A percentile compares a stretch with the other conserved stretches of the same genome.
Conservation (phyloP, 2,113 vertebrate genomes). For the Aphyosemion australe region DNA sequence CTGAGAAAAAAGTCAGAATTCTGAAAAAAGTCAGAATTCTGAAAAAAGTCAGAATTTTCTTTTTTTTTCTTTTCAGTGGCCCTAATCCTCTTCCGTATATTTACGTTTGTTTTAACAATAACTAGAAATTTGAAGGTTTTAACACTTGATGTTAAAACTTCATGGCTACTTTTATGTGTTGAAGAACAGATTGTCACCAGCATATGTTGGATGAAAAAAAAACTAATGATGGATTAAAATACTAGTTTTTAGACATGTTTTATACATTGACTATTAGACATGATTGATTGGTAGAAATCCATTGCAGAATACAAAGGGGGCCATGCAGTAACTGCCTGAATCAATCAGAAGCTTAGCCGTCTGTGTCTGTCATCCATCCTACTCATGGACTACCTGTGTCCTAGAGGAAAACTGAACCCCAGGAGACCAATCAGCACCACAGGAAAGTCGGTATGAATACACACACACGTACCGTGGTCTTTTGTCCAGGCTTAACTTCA, state of each 20-base stretch:
- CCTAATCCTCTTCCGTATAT: too few species aligned
- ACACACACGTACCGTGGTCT: neutral
- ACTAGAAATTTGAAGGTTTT: too few species aligned
- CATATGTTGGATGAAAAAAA: too few species aligned
- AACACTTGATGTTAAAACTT: too few species aligned
- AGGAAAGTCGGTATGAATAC: neutral
- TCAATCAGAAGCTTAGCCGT: neutral
- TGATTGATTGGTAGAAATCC: neutral
- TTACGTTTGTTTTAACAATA: too few species aligned
- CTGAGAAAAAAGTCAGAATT: too few species aligned
- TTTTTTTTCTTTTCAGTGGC: too few species aligned
- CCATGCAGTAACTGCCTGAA: neutral
- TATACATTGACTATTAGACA: neutral
- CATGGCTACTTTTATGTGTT: too few species aligned
- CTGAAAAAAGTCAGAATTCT: too few species aligned
- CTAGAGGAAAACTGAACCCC: neutral
- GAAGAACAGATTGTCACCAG: too few species aligned
- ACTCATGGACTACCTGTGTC: neutral
- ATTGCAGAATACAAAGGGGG: neutral
- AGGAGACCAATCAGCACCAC: constrained; percentile 9
- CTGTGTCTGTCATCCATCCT: constrained; percentile 4
- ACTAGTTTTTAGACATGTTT: neutral
- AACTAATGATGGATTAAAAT: too few species aligned
- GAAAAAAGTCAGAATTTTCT: too few species aligned
- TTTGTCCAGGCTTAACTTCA: neutral